Evolutionary conservation across 2,797 vertebrate genomes (phyloP).

Genomic region (Malacoctenus gilli): DNA sequence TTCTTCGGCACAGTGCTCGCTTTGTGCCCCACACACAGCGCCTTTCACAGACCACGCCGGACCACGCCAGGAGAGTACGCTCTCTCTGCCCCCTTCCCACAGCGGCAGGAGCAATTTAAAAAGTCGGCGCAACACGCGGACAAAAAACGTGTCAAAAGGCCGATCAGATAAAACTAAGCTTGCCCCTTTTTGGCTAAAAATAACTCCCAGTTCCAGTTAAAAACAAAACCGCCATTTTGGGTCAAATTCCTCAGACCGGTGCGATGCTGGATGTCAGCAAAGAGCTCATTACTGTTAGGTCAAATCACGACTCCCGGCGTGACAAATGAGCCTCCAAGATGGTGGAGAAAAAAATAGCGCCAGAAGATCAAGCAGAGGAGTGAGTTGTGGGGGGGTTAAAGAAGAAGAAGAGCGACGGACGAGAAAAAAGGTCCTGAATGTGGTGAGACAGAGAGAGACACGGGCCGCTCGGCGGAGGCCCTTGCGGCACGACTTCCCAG

Average conservation of each 20-base stretch:
- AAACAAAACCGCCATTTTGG: slow-evolving; percentile 38
- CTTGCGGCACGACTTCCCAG: slow-evolving; percentile 73
- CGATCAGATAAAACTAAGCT: slow-evolving; percentile 65
- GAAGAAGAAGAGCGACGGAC: slow-evolving; percentile 27
- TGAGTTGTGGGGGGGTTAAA: slow-evolving; percentile 33
- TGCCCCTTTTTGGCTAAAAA: slow-evolving; percentile 48
- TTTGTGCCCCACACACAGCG: slow-evolving; percentile 80
- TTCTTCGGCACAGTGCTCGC: slow-evolving; percentile 73
- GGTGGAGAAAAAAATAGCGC: slow-evolving; percentile 35
- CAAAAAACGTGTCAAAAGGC: slow-evolving; percentile 58
- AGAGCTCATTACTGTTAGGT: slow-evolving; percentile 54
- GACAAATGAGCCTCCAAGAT: too few relatives aligned
- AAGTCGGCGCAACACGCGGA: slow-evolving; percentile 42
- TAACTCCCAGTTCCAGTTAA: slow-evolving; percentile 49
- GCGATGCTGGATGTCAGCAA: slow-evolving; percentile 38
- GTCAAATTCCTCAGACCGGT: slow-evolving; percentile 43
- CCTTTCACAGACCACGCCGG: slow-evolving; percentile 65
- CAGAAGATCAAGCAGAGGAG: slow-evolving; percentile 40
- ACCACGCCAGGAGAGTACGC: slow-evolving; percentile 26
- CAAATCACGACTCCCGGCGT: slow-evolving; percentile 37
- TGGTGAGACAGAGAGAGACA: slow-evolving; percentile 72
- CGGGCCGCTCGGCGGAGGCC: slow-evolving; percentile 51
- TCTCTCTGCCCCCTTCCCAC: slow-evolving; percentile 22
- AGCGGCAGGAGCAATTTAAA: slow-evolving; percentile 34
- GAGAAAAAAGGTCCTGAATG: slow-evolving; percentile 48